Base-by-base conservation (phyloP, 2,888 invertebrate species). In the Heliconius sara region DNA sequence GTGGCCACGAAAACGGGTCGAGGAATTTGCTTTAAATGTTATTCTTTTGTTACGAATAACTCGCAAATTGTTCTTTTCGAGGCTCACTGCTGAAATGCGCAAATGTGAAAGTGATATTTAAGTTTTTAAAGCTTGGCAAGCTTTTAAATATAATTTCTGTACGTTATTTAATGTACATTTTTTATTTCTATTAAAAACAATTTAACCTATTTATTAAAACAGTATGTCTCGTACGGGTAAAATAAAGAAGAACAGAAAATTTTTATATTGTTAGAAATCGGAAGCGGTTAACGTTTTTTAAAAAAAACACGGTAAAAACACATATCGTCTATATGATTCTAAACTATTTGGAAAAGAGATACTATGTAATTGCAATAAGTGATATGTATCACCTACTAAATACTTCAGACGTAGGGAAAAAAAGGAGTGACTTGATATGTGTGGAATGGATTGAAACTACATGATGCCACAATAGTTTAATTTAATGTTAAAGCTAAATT, bases 1-100 rank as follows among this genome's bases (percentile, higher is more conserved):
- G 43, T 30, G 60, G 76, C 67, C 73, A 47, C 71, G 79, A 63
- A 76, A 80, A 79, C 72, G 67, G 63, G 60, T 73, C 30, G 22
- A 66, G 47, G 71, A 65, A 34, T 70, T 76, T 73, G 13, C 52
- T 76, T 34, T 57, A 67, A 27, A 76, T 67, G 25, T 57, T 19
- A 76, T 67, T 25, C 66, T 76, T 76, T 57, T 76, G 30, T 47
- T 76, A 22, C 76, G 27, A 34, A 67, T 67, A 47, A 66, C 22
- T 72, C 22, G 57, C 52, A 57, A 71, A 71, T 57, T 34, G 57
- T 13, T n/a, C 57, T 22, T 72, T 30, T 27, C 30, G 12, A 57
- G 30, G 13, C 73, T n/a, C 57, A 9, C 9, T 13, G 4, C 73
- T 60, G 57, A 60, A 73, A 34, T 9, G 57, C n/a, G n/a, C 68